Evolutionary conservation across 2,888 invertebrate species (phyloP).

Genomic region (Mactromeris polynyma): DNA sequence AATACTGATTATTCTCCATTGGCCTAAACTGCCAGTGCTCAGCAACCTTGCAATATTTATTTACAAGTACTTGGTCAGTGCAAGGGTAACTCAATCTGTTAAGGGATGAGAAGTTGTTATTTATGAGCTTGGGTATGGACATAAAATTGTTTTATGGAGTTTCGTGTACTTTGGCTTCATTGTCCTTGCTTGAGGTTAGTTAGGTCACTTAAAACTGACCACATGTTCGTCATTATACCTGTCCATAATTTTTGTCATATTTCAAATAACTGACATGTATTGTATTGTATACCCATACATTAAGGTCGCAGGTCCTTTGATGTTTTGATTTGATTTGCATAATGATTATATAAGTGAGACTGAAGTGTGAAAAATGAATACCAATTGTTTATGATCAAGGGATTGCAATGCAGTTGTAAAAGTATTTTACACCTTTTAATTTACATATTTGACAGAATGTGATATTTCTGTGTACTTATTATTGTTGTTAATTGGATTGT

Average conservation of each 20-base stretch:
- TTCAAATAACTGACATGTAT: slow-evolving; percentile 36
- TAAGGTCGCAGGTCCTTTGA: slow-evolving; percentile 20
- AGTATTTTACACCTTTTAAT: slow-evolving; percentile 1
- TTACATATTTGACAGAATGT: slow-evolving; percentile 5
- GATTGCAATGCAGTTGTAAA: background rate
- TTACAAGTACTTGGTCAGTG: background rate
- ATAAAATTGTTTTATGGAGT: slow-evolving; percentile 28
- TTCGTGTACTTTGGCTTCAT: slow-evolving; percentile 23
- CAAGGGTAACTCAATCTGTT: slow-evolving; percentile 4
- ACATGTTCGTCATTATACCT: slow-evolving; percentile 30
- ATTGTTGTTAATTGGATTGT: background rate
- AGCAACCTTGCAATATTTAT: background rate
- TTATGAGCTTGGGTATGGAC: slow-evolving; percentile 39
- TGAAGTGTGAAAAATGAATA: background rate
- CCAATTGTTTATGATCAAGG: slow-evolving; percentile 1
- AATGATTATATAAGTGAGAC: slow-evolving; percentile 34
- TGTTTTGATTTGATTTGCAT: slow-evolving; percentile 33
- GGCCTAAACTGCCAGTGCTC: background rate
- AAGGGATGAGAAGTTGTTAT: background rate
- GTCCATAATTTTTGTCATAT: slow-evolving; percentile 16
- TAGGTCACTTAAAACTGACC: slow-evolving; percentile 28
- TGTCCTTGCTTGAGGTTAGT: slow-evolving; percentile 20
- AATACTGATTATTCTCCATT: background rate
- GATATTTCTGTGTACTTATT: background rate
- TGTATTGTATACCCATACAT: slow-evolving; percentile 28